Evolutionary conservation across 2,113 vertebrate species (phyloP), one percentile per base, ranked within the genome.

Genomic region (Eulacestoma nigropectus): DNA sequence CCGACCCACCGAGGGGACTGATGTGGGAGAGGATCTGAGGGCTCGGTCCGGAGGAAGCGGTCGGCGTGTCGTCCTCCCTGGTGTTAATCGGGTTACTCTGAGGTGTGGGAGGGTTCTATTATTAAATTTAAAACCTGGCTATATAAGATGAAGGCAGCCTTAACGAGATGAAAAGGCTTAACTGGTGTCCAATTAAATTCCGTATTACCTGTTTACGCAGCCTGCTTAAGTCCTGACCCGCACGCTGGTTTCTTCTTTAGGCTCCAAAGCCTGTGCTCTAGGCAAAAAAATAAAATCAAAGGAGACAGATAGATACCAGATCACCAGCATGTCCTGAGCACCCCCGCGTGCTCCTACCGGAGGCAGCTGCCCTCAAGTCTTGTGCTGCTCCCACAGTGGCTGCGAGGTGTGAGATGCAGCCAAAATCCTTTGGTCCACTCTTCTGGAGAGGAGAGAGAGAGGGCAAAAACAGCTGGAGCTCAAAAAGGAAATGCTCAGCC

Each of bases 101-200:
- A 98, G 97, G 96, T 97, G 96, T 96, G 95, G 97, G 97, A 90
- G 96, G 73, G 91, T 96, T 97, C 91, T 96, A 85, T 97, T 97
- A 97, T 97, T 98, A 97, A 97, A 97, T 98, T 96, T 96, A 91
- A 98, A 97, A 95, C 98, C 93, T 95, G 75, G 33, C 85, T 94
- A 63, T 97, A 44, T 96, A 93, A 87, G 95, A 97, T 97, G 97
- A 97, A 97, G 97, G 97, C 97, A 97, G 96, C 91, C 97, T 97
- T 98, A 98, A 98, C 84, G 75, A 98, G 98, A 98, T 98, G 98
- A 98, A 97, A 98, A 97, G 96, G 98, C 97, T 98, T 98, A 98
- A 97, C 97, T 68, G 95, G 97, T 98, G 97, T 97, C 97, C 97
- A 97, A 98, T 98, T 98, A 98, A 98, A 98, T 98, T 97, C 96